A percentile compares a stretch with the other conserved stretches of the same genome.
Evolutionary conservation across 2,113 vertebrate genomes (phyloP).

Genomic region (Microcebus ravelobensis): DNA sequence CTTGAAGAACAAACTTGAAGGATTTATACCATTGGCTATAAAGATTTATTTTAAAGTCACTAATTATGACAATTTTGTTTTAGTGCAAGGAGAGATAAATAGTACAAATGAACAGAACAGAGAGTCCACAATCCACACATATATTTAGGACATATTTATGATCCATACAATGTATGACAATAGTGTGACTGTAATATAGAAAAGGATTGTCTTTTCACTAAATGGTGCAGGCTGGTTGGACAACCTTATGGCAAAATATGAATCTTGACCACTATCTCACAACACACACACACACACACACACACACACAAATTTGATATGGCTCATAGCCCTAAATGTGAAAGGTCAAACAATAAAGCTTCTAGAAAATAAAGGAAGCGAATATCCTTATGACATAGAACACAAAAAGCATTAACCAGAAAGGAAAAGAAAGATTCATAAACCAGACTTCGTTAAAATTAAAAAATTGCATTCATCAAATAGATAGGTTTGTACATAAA

Average conservation of each 20-base stretch:
- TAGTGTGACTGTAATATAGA: background rate
- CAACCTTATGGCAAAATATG: background rate
- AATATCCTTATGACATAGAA: background rate
- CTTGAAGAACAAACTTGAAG: background rate
- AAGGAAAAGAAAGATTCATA: background rate
- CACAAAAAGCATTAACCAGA: background rate
- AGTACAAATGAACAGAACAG: background rate
- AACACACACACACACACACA: too few relatives aligned
- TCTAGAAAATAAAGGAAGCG: background rate
- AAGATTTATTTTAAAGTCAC: background rate
- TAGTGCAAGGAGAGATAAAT: background rate
- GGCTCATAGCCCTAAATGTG: background rate
- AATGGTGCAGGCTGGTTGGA: background rate
- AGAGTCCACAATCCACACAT: background rate
- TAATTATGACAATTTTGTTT: background rate
- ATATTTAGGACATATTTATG: background rate
- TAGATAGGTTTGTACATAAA: background rate
- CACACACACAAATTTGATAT: background rate
- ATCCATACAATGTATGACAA: background rate
- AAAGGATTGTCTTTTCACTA: background rate
- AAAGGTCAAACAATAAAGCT: background rate
- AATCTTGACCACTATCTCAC: background rate
- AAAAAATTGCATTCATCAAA: background rate
- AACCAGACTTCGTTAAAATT: background rate
- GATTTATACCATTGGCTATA: background rate